Conservation (phyloP, 2,888 invertebrate genomes). For the Drosophila dives region DNA sequence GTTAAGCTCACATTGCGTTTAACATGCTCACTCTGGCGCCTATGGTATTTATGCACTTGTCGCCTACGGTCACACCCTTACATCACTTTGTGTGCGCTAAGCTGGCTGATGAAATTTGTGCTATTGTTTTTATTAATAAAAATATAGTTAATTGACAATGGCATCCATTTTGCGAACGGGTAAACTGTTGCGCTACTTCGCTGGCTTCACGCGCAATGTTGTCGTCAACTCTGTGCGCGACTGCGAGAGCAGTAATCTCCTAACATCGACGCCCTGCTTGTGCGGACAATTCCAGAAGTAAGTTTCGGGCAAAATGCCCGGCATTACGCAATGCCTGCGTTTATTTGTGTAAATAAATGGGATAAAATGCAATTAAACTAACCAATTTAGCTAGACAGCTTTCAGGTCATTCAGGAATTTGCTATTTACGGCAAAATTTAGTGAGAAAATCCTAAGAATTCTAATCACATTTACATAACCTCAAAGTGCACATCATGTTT, state of each 20-base stretch:
- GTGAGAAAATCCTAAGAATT: constrained; percentile 24
- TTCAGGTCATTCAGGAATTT: constrained; percentile 11
- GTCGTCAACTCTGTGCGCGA: constrained; percentile 88
- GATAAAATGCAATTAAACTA: background rate
- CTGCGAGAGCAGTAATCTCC: constrained; percentile 87
- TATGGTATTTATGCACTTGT: background rate
- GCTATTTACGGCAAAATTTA: constrained; percentile 11
- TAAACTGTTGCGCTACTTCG: constrained; percentile 90
- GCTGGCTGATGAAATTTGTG: constrained; percentile 14
- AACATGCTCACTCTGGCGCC: background rate
- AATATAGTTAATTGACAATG: constrained; percentile 63
- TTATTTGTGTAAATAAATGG: constrained; percentile 11
- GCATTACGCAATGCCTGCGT: constrained; percentile 72
- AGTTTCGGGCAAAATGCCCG: constrained; percentile 57
- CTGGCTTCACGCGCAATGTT: constrained; percentile 89
- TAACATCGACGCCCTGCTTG: constrained; percentile 86
- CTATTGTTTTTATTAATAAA: constrained; percentile 50
- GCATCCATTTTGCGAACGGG: constrained; percentile 87
- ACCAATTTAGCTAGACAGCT: background rate
- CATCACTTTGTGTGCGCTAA: constrained; percentile 45
- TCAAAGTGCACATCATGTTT: constrained; percentile 18
- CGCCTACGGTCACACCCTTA: constrained; percentile 35
- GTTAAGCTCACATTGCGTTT: constrained; percentile 8
- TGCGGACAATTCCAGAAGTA: constrained; percentile 86
- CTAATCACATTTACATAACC: constrained; percentile 54